phyloP scores from a whole-genome alignment of 2,888 invertebrate genomes.

The Parnassius orleans region DNA sequence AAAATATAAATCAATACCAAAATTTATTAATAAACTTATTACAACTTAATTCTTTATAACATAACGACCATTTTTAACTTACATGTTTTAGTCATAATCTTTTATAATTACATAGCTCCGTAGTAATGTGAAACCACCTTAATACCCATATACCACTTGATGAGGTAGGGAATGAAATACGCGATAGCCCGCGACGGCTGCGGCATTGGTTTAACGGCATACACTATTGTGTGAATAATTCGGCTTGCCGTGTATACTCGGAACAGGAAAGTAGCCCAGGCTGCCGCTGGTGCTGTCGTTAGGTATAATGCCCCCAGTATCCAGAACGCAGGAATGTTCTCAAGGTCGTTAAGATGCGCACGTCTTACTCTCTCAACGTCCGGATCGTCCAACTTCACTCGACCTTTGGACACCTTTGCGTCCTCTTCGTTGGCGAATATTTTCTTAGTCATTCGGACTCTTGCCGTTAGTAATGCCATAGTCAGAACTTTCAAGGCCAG shows the following conservation, averaged over 20 bases:
- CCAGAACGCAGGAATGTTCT: slow-evolving; percentile 85
- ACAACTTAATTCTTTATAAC: background rate
- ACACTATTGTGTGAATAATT: slow-evolving; percentile 82
- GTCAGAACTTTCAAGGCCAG: slow-evolving; percentile 51
- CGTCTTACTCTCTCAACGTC: slow-evolving; percentile 67
- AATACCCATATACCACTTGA: slow-evolving; percentile 57
- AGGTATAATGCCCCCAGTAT: slow-evolving; percentile 76
- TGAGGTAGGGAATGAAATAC: slow-evolving; percentile 47
- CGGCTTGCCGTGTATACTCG: slow-evolving; percentile 73
- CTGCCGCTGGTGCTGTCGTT: slow-evolving; percentile 66
- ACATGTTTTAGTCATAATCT: slow-evolving; percentile 31
- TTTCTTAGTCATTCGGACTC: slow-evolving; percentile 46
- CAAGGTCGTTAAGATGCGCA: slow-evolving; percentile 86
- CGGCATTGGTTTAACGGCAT: slow-evolving; percentile 81
- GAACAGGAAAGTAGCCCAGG: slow-evolving; percentile 37
- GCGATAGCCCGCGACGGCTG: slow-evolving; percentile 73
- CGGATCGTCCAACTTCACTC: slow-evolving; percentile 56
- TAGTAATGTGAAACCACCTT: slow-evolving; percentile 48
- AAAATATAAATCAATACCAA: background rate
- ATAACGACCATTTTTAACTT: background rate
- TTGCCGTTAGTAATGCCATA: slow-evolving; percentile 46
- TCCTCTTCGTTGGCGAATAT: slow-evolving; percentile 63
- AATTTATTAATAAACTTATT: background rate
- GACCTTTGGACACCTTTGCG: slow-evolving; percentile 41
- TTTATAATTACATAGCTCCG: slow-evolving; percentile 43